These are phyloP conservation scores for Bryconaethiops microstoma DNA, from an alignment of 2,797 vertebrate genomes.

Conservation along the genomic window DNA sequence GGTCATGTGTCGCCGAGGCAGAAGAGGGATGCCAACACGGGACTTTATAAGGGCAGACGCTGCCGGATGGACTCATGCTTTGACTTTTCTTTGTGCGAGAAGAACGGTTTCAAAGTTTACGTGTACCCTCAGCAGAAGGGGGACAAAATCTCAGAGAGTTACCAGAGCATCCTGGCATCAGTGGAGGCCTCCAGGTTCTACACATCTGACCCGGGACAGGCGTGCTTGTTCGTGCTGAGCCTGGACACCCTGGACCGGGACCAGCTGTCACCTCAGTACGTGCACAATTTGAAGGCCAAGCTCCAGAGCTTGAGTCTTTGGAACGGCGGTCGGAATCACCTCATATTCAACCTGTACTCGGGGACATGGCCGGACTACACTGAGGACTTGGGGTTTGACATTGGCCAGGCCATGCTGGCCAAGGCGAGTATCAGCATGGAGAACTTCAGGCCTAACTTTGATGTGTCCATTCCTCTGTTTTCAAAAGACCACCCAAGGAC, in stretches of 20 bases:
- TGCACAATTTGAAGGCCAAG: conserved; percentile 93
- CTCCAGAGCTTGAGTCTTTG: conserved; percentile 93
- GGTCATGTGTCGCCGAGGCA: conserved; percentile 83
- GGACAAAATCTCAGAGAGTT: conserved; percentile 98
- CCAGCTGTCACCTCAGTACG: conserved; percentile 96
- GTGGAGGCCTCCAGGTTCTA: conserved; percentile 94
- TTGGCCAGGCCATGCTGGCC: conserved; percentile 96
- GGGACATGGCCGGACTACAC: conserved; percentile 99
- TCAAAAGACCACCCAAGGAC: conserved; percentile 98
- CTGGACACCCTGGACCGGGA: conserved; percentile 97
- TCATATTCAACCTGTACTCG: conserved; percentile 99
- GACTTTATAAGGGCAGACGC: conserved; percentile 84
- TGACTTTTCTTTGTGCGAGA: conserved; percentile 89
- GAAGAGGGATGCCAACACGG: conserved; percentile 84
- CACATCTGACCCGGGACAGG: conserved; percentile 92
- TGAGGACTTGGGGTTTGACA: conserved; percentile 95
- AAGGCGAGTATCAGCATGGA: conserved; percentile 98
- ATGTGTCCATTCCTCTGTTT: conserved; percentile 97
- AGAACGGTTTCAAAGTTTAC: conserved; percentile 94
- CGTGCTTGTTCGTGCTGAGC: conserved; percentile 93
- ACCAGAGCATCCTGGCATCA: conserved; percentile 93
- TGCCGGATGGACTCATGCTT: conserved; percentile 99
- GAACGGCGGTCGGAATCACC: conserved; percentile 97
- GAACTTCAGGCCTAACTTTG: conserved; percentile 95
- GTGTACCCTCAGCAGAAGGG: conserved; percentile 95